Percentiles rank a stretch among this genome's conserved stretches.
Evolutionary conservation across 2,888 invertebrate genomes (phyloP).

Genomic region (Liopterus haemorrhoidalis): DNA sequence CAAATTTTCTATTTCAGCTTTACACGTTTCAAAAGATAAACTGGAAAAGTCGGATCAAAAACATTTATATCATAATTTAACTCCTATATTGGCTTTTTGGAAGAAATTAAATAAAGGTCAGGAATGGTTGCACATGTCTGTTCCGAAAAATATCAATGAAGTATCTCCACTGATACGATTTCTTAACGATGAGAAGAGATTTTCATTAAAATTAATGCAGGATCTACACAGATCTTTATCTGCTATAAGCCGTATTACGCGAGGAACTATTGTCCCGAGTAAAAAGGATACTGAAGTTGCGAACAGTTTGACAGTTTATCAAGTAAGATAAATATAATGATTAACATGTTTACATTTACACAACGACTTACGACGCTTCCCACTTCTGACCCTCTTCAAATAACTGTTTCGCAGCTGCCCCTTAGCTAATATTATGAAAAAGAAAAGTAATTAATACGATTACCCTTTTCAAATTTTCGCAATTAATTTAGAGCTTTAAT

Average conservation of each 20-base stretch:
- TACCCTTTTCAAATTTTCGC: too few species aligned
- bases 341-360: constrained; percentile 7
- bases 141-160: constrained; percentile 24
- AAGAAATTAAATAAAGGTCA: constrained; percentile 65
- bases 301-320: constrained; percentile 46
- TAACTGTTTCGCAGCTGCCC: too few species aligned
- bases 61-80: constrained; percentile 53
- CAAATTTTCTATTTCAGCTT: constrained; percentile 27
- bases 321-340: constrained; percentile 43
- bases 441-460: too few species aligned
- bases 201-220: constrained; percentile 55
- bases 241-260: constrained; percentile 54
- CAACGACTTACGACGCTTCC: too few species aligned
- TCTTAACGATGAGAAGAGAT: constrained; percentile 56
- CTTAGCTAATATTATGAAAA: too few species aligned
- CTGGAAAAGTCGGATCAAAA: constrained; percentile 32
- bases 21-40: constrained; percentile 25
- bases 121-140: constrained; percentile 39
- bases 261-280: constrained; percentile 51
- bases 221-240: constrained; percentile 56
- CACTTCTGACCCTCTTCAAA: too few species aligned
- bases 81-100: constrained; percentile 76
- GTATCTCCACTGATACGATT: constrained; percentile 53
- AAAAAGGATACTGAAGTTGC: constrained; percentile 39
- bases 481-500: too few species aligned